Percentiles rank a stretch among this genome's conserved stretches.
Conservation (phyloP, 2,888 invertebrate genomes). For the Meghimatium bilineatum region DNA sequence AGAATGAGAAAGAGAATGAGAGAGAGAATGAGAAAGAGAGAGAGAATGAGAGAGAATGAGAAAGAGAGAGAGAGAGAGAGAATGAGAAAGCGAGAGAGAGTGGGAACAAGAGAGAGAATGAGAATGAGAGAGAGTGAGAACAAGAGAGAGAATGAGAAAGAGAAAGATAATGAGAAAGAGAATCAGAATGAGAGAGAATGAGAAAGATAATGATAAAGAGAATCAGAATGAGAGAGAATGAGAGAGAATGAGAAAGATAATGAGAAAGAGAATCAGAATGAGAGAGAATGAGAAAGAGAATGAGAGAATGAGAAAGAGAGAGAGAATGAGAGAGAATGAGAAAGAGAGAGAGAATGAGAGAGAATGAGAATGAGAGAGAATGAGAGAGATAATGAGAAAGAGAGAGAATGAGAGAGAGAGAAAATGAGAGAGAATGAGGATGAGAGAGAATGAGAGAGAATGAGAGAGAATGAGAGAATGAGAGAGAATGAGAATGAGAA, state of each 20-base stretch:
- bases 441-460: background rate
- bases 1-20: background rate
- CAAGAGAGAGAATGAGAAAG: background rate
- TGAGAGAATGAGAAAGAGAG: background rate
- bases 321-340: slow-evolving; percentile 30
- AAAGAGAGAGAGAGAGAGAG: background rate
- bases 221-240: background rate
- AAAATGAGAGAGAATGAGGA: background rate
- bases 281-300: background rate
- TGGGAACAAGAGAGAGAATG: background rate
- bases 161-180: background rate
- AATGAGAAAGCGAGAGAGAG: background rate
- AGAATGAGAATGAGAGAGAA: slow-evolving; percentile 15
- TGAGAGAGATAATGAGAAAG: slow-evolving; percentile 29
- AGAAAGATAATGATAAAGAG: background rate
- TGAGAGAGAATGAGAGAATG: background rate
- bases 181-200: background rate
- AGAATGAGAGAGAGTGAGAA: background rate
- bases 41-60: background rate
- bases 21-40: background rate
- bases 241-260: too few relatives aligned
- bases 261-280: background rate
- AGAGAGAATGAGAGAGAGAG: slow-evolving; percentile 5
- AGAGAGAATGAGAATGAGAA: slow-evolving; percentile 28
- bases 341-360: slow-evolving; percentile 40